Evolutionary conservation across 2,113 vertebrate species (phyloP).

Genomic region (Delphinapterus leucas): DNA sequence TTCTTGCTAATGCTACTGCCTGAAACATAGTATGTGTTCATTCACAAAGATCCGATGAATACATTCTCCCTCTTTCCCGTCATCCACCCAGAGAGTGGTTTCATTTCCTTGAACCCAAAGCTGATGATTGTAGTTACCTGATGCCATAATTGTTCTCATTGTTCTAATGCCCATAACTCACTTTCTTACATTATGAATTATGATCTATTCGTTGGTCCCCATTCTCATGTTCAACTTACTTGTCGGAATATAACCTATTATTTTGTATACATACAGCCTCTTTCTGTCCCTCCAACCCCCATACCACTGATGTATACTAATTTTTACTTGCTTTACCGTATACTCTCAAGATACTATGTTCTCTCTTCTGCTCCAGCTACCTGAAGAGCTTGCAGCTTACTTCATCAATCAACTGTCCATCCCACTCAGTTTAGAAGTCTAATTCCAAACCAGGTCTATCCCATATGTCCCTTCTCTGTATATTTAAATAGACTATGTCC

Average conservation of each 20-base stretch:
- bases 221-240: background rate
- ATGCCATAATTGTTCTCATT: background rate
- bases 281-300: background rate
- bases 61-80: background rate
- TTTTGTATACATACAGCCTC: background rate
- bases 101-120: background rate
- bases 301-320: background rate
- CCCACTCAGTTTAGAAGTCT: background rate
- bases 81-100: background rate
- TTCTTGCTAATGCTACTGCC: background rate
- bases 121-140: background rate
- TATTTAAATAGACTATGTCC: background rate
- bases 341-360: background rate
- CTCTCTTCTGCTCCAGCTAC: background rate
- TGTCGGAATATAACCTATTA: background rate
- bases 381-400: background rate
- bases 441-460: background rate
- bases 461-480: background rate
- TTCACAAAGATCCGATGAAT: background rate
- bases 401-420: background rate
- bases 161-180: background rate
- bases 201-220: background rate
- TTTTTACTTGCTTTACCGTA: background rate
- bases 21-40: background rate
- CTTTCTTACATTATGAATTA: background rate